Conservation (phyloP, 2,888 invertebrate genomes). For the Phortica magna region DNA sequence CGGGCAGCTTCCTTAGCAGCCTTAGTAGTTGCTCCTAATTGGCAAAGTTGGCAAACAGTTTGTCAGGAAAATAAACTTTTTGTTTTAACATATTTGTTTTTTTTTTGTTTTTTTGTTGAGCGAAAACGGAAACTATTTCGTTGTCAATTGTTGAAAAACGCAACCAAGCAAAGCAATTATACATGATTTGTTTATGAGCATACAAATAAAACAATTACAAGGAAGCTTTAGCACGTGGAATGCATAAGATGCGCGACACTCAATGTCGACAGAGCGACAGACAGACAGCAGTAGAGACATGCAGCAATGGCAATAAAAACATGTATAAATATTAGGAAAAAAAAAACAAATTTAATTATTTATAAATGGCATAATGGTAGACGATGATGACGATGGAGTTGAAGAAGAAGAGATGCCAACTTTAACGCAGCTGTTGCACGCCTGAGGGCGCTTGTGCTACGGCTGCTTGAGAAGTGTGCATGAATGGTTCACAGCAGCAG, state of each 20-base stretch:
- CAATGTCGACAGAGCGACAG: not conserved
- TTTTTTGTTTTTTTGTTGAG: too few relatives aligned
- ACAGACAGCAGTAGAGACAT: not conserved
- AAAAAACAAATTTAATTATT: not conserved
- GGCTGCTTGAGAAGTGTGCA: not conserved
- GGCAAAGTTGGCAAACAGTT: too few relatives aligned
- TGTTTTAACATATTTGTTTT: too few relatives aligned
- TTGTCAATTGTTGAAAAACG: conserved; percentile 6
- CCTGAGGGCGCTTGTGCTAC: not conserved
- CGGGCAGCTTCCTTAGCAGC: too few relatives aligned
- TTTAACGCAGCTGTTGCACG: not conserved
- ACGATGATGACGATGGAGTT: too few relatives aligned
- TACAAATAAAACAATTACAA: conserved; percentile 66
- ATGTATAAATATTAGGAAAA: not conserved
- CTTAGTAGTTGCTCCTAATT: too few relatives aligned
- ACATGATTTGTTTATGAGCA: conserved; percentile 56
- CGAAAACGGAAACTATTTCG: too few relatives aligned
- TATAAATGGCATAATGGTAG: too few relatives aligned
- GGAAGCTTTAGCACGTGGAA: conserved; percentile 31
- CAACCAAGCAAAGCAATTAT: conserved; percentile 59
- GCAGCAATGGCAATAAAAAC: not conserved
- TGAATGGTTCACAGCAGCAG: not conserved
- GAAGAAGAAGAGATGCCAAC: not conserved
- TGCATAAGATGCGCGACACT: not conserved
- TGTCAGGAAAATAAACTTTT: too few relatives aligned